Percentiles rank a stretch among this genome's conserved stretches.
Conservation (phyloP, 2,113 vertebrate species). For the Hypocryptadius cinnamomeus region DNA sequence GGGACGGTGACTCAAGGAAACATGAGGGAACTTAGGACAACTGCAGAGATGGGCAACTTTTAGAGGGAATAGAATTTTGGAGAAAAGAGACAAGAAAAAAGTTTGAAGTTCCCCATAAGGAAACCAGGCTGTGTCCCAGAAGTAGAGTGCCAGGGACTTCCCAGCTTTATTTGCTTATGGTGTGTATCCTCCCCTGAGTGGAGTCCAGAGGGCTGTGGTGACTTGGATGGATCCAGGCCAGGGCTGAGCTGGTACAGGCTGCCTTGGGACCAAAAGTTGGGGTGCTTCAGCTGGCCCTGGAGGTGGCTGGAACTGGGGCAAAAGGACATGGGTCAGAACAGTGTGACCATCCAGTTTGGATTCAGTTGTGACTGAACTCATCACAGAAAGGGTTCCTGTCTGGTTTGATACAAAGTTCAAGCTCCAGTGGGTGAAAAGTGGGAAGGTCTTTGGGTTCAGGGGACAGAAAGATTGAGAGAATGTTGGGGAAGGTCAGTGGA, state of each 20-base stretch:
- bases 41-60: not conserved
- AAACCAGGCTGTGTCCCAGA: not conserved
- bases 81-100: not conserved
- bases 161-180: not conserved
- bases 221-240: not conserved
- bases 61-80: not conserved
- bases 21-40: not conserved
- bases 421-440: not conserved
- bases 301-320: not conserved
- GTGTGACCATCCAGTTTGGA: not conserved
- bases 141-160: not conserved
- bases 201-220: not conserved
- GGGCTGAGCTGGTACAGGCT: not conserved
- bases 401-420: not conserved
- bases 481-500: not conserved
- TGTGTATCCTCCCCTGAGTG: not conserved
- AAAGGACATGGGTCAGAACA: not conserved
- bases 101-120: not conserved
- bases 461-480: not conserved
- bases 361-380: not conserved
- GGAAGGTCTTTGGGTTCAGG: not conserved
- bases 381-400: not conserved
- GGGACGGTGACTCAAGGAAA: not conserved
- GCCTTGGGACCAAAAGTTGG: not conserved
- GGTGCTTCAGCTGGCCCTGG: not conserved